A percentile compares a stretch with the other conserved stretches of the same genome.
Evolutionary conservation across 2,797 vertebrate species (phyloP).

Genomic region (Brachymystax lenok): DNA sequence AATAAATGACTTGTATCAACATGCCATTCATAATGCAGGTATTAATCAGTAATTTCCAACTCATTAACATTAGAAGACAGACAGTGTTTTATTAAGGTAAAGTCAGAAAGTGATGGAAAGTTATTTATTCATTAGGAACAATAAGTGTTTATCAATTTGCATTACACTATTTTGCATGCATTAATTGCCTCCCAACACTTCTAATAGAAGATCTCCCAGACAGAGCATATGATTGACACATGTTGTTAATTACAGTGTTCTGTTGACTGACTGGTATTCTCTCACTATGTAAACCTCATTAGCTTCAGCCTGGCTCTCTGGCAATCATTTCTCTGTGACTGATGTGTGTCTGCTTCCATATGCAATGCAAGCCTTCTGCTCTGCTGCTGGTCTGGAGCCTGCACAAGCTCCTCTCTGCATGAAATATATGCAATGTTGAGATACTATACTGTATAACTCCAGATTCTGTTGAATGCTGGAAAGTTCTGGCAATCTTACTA

Average conservation of each 20-base stretch:
- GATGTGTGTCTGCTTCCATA: constrained; percentile 7
- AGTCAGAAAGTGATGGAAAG: constrained; percentile 6
- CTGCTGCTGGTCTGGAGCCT: not conserved
- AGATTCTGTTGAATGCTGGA: not conserved
- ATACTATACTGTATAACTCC: not conserved
- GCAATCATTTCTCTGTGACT: not conserved
- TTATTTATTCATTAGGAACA: constrained; percentile 13
- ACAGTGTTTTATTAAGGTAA: not conserved
- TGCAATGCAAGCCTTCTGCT: not conserved
- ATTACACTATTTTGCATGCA: constrained; percentile 14
- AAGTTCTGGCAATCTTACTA: not conserved
- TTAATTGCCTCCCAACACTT: constrained; percentile 4
- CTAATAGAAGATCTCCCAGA: constrained; percentile 7
- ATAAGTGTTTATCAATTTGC: constrained; percentile 3
- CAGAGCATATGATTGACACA: constrained; percentile 13
- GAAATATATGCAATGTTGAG: not conserved
- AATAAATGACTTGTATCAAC: not conserved
- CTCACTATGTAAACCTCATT: constrained; percentile 5
- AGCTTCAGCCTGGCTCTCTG: not conserved
- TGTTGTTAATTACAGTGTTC: constrained; percentile 17
- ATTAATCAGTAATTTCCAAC: constrained; percentile 7
- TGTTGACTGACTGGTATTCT: constrained; percentile 7
- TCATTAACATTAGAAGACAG: constrained; percentile 1
- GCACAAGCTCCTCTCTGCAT: not conserved
- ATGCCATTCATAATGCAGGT: constrained; percentile 4